A percentile compares a stretch with the other conserved stretches of the same genome.
These are phyloP conservation scores for Raja brachyura DNA, from an alignment of 2,113 vertebrate species.

Conservation along the genomic window DNA sequence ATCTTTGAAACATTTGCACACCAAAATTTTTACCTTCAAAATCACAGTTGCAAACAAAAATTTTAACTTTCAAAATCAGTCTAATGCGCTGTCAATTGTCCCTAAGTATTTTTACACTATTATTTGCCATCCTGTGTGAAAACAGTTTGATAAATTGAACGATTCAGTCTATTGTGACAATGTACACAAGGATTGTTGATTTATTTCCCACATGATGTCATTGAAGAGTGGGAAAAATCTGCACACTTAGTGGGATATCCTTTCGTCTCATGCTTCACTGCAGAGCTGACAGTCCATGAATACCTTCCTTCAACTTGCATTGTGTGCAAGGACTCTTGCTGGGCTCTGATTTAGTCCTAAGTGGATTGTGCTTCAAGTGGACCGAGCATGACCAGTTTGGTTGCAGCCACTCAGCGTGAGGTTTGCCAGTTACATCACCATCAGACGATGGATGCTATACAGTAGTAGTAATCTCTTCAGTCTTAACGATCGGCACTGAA, in stretches of 20 bases:
- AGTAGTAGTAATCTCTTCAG: slow-evolving; percentile 13
- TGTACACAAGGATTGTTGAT: slow-evolving; percentile 37
- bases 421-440: slow-evolving; percentile 57
- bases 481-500: slow-evolving; percentile 12
- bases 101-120: background rate
- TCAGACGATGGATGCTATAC: slow-evolving; percentile 55
- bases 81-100: background rate
- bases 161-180: slow-evolving; percentile 9
- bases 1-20: background rate
- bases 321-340: slow-evolving; percentile 51
- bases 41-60: background rate
- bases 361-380: slow-evolving; percentile 55
- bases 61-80: slow-evolving; percentile 20
- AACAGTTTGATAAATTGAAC: slow-evolving; percentile 32
- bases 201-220: slow-evolving; percentile 40
- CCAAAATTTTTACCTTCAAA: slow-evolving; percentile 12
- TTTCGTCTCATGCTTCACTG: slow-evolving; percentile 64
- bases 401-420: slow-evolving; percentile 62
- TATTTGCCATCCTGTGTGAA: background rate
- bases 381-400: slow-evolving; percentile 64
- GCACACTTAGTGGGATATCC: slow-evolving; percentile 46
- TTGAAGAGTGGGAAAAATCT: slow-evolving; percentile 40
- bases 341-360: slow-evolving; percentile 56
- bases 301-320: slow-evolving; percentile 53
- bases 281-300: slow-evolving; percentile 60